These are phyloP conservation scores for Meandrusa payeni DNA, from an alignment of 2,888 invertebrate genomes.

Conservation along the genomic window DNA sequence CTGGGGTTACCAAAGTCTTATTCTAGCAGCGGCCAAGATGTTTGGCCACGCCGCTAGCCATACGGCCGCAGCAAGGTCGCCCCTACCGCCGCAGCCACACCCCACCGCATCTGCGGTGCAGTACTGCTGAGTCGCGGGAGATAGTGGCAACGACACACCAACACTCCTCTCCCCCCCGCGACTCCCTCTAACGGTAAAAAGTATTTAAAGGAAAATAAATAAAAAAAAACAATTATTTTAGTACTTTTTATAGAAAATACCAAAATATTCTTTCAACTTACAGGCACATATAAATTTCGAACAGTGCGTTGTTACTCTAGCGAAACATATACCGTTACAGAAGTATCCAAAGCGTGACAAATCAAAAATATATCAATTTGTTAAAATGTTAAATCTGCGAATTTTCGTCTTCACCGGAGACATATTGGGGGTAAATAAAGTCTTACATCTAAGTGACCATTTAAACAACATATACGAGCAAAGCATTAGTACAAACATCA, in stretches of 20 bases:
- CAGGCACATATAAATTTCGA: slow-evolving; percentile 51
- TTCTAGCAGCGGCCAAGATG: no score
- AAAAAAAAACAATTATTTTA: slow-evolving; percentile 36
- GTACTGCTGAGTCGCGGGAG: no score
- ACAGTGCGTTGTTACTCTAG: slow-evolving; percentile 34
- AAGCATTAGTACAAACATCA: slow-evolving; percentile 64
- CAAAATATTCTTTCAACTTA: slow-evolving; percentile 56
- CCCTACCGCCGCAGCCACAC: no score
- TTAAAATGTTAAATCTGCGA: slow-evolving; percentile 30
- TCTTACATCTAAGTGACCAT: slow-evolving; percentile 55
- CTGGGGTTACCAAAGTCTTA: no score
- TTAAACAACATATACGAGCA: slow-evolving; percentile 51
- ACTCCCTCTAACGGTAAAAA: no score
- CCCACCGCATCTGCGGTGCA: no score
- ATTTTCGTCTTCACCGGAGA: slow-evolving; percentile 20
- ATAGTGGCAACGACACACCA: no score
- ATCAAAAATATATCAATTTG: no score
- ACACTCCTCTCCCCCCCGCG: no score
- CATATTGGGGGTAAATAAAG: slow-evolving; percentile 38
- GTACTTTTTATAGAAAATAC: slow-evolving; percentile 64
- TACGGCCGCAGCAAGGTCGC: no score
- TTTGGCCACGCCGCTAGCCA: no score
- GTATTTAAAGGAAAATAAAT: slow-evolving; percentile 15
- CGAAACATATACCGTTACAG: slow-evolving; percentile 30
- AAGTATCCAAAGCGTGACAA: slow-evolving; percentile 22